Conservation (phyloP, 2,888 invertebrate species). For the Myathropa florea region DNA sequence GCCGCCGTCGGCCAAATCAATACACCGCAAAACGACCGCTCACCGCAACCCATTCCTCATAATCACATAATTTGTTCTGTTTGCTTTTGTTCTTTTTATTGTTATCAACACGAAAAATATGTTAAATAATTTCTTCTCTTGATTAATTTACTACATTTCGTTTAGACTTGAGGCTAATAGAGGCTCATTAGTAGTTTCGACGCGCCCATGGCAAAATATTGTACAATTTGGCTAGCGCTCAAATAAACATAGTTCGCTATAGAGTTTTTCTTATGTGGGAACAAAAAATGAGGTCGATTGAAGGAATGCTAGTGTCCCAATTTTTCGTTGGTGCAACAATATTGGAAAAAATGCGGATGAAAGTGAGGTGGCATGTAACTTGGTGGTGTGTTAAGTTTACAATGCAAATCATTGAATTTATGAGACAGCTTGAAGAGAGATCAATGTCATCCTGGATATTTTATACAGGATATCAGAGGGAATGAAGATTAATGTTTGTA, state of each 20-base stretch:
- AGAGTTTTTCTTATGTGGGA: neutral
- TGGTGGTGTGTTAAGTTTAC: neutral
- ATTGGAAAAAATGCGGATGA: neutral
- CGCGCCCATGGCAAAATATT: neutral
- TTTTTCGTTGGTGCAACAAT: neutral
- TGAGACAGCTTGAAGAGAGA: neutral
- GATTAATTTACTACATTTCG: conserved; percentile 67
- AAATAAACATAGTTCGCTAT: neutral
- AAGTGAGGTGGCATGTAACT: neutral
- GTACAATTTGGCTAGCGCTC: neutral
- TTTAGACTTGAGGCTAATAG: neutral
- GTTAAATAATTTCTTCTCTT: conserved; percentile 50
- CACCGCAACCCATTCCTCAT: neutral
- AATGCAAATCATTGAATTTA: neutral
- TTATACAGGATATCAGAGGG: neutral
- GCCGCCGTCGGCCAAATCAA: conserved; percentile 19
- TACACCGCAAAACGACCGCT: neutral
- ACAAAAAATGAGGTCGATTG: neutral
- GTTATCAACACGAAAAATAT: conserved; percentile 47
- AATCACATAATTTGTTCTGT: conserved; percentile 25
- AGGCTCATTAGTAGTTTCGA: neutral
- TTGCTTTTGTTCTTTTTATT: conserved; percentile 45
- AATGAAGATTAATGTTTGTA: neutral
- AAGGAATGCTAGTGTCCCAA: neutral
- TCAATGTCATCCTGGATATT: neutral